Conservation (phyloP, 1,140 invertebrate species). For the Eupristina koningsbergeri region DNA sequence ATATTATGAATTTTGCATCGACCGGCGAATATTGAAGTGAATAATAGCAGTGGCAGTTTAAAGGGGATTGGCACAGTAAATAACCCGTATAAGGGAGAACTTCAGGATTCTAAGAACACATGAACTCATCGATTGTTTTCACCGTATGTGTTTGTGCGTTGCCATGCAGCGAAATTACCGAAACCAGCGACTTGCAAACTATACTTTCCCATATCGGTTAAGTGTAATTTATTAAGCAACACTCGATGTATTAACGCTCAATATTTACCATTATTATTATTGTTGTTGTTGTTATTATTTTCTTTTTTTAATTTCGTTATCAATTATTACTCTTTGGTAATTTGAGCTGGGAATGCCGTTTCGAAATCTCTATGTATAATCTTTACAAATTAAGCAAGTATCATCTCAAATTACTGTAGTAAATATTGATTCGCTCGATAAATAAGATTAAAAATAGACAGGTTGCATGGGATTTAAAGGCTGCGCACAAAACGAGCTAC, state of each 20-base stretch:
- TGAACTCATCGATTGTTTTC: conserved; percentile 11
- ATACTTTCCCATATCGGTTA: not conserved
- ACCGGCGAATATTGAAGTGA: not conserved
- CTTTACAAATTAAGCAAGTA: too few relatives aligned
- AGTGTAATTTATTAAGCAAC: not conserved
- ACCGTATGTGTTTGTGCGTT: not conserved
- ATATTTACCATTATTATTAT: not conserved
- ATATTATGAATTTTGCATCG: not conserved
- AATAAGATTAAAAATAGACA: too few relatives aligned
- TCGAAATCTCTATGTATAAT: too few relatives aligned
- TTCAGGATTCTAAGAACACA: not conserved
- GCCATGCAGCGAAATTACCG: conserved; percentile 15
- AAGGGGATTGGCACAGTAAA: conserved; percentile 8
- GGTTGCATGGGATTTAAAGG: too few relatives aligned
- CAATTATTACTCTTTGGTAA: too few relatives aligned
- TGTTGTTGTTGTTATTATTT: not conserved
- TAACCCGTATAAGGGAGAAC: not conserved
- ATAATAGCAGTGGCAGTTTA: not conserved
- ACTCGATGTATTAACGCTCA: too few relatives aligned
- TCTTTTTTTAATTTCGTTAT: too few relatives aligned
- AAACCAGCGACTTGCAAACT: not conserved
- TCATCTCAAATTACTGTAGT: too few relatives aligned
- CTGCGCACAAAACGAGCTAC: too few relatives aligned
- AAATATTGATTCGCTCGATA: too few relatives aligned
- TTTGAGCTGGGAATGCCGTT: too few relatives aligned